Base-by-base conservation (phyloP, 2,888 invertebrate genomes). In the Hypomecis atomaria region DNA sequence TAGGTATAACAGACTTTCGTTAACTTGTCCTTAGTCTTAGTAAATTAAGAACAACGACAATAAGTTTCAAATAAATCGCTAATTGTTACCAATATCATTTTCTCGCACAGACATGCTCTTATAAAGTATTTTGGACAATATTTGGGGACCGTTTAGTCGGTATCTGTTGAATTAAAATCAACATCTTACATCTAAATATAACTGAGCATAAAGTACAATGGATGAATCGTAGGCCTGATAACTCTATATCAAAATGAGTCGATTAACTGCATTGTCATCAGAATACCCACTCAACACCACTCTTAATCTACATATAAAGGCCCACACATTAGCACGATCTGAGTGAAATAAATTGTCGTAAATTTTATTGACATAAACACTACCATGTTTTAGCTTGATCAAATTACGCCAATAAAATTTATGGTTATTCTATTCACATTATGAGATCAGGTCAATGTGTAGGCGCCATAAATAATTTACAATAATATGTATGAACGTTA, bases 141-240 rank as follows among this genome's bases (percentile, higher is more conserved):
- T 42, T 36, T 36, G 48, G 38, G 34, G 43, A 33, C 36, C 57
- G 33, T 34, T 42, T 47, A 48, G 13, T 44, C 37, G 6, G 50
- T 47, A 52, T 52, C 49, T 42, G 62, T 58, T 48, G 42, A 54
- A 33, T 57, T 56, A 11, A 37, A 60, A 59, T 42, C 48, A 62
- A 62, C 49, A 62, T 75, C 79, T 83, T 84, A 85, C 79, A 75
- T 85, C 88, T 89, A 89, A 85, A 87, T 86, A 90, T 81, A 90
- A 90, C 90, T 90, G 91, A 91, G 91, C 90, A 88, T 85, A 86
- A 88, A 90, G 87, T 86, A 87, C 88, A 87, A 87, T 72, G 78
- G 76, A 83, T 78, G 81, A 76, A 72, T 78, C 78, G 83, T 80
- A 84, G 83, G 84, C 84, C 82, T 66, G 59, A 79, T 76, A 71